Conservation (phyloP, 1,140 invertebrate genomes). For the Cotesia vestalis region DNA sequence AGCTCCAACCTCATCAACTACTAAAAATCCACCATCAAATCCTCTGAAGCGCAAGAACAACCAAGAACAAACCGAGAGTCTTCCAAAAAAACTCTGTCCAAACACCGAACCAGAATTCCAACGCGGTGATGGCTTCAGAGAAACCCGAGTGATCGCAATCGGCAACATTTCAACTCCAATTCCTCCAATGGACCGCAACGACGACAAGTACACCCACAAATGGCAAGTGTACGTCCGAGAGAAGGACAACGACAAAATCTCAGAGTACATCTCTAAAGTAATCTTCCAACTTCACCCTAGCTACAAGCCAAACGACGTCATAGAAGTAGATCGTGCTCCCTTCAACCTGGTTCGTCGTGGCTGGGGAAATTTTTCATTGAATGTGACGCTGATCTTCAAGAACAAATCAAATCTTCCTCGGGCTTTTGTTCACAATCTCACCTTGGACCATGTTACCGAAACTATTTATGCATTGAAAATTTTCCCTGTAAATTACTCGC, state of each 20-base stretch:
- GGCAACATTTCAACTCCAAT: slow-evolving; percentile 90
- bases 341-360: slow-evolving; percentile 85
- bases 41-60: slow-evolving; percentile 31
- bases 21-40: background rate
- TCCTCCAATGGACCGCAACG: slow-evolving; percentile 71
- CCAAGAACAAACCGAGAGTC: slow-evolving; percentile 60
- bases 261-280: slow-evolving; percentile 77
- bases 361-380: slow-evolving; percentile 90
- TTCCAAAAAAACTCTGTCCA: slow-evolving; percentile 53
- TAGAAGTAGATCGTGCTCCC: slow-evolving; percentile 80
- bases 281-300: slow-evolving; percentile 85
- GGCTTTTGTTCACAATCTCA: slow-evolving; percentile 82
- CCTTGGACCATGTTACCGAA: slow-evolving; percentile 72
- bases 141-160: slow-evolving; percentile 68
- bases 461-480: too few relatives aligned
- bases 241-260: slow-evolving; percentile 70
- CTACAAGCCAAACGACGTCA: slow-evolving; percentile 87
- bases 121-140: slow-evolving; percentile 55
- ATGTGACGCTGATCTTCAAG: slow-evolving; percentile 83
- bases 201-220: slow-evolving; percentile 80
- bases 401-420: slow-evolving; percentile 80
- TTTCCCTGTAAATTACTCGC: background rate
- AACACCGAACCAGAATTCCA: slow-evolving; percentile 44
- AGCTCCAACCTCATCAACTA: too few relatives aligned
- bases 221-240: slow-evolving; percentile 89